A percentile compares a stretch with the other conserved stretches of the same genome.
phyloP scores from a whole-genome alignment of 2,113 vertebrate species.

The Syrmaticus mikado region DNA sequence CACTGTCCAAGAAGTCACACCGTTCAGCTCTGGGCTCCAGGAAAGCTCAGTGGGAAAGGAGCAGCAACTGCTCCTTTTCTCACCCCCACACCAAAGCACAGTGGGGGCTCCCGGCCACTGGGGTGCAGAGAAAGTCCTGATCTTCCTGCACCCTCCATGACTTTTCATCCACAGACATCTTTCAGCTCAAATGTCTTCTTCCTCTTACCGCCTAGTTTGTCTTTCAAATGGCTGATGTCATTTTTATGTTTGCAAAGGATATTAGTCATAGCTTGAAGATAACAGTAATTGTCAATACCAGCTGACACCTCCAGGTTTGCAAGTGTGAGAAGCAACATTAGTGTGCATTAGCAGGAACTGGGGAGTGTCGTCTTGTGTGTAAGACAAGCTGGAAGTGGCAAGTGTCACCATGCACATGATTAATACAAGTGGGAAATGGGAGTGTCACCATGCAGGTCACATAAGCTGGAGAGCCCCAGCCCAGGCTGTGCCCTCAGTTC shows the following conservation, averaged over 20 bases:
- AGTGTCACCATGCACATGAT: neutral
- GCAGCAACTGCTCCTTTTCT: neutral
- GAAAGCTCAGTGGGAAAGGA: neutral
- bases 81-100: neutral
- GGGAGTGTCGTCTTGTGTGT: too few relatives aligned
- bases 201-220: neutral
- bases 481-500: neutral
- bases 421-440: neutral
- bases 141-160: neutral
- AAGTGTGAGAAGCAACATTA: neutral
- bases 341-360: neutral
- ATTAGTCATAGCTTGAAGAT: constrained; percentile 6
- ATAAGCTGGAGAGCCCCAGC: neutral
- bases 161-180: neutral
- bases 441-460: neutral
- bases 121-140: rapidly evolving
- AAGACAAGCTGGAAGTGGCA: too few relatives aligned
- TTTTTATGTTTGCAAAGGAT: constrained; percentile 12
- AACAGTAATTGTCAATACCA: neutral
- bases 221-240: neutral
- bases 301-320: neutral
- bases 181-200: neutral
- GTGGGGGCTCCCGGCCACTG: neutral
- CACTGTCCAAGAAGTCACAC: neutral
- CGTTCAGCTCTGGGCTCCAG: neutral